A percentile compares a stretch with the other conserved stretches of the same genome.
Conservation (phyloP, 1,140 invertebrate genomes). For the Sinella curviseta region DNA sequence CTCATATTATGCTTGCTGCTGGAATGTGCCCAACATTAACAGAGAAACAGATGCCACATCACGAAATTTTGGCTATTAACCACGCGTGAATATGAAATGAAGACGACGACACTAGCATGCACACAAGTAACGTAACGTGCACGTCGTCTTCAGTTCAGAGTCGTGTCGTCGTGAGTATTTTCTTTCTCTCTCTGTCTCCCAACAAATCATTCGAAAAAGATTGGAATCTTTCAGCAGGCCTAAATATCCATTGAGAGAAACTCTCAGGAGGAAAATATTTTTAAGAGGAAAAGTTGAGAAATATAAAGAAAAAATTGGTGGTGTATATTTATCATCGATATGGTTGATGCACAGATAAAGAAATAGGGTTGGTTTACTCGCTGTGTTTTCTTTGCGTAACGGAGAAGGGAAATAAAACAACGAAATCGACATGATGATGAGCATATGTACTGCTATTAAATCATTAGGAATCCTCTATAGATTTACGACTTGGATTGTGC, state of each 20-base stretch:
- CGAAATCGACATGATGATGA: not conserved
- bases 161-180: not conserved
- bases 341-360: not conserved
- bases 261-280: not conserved
- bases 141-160: not conserved
- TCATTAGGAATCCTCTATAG: not conserved
- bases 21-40: slow-evolving; percentile 8
- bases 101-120: no score
- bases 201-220: not conserved
- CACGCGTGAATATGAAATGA: not conserved
- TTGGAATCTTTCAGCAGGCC: slow-evolving; percentile 1
- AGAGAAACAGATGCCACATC: slow-evolving; percentile 12
- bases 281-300: not conserved
- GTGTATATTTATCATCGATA: not conserved
- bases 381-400: no score
- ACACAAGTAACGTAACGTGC: no score
- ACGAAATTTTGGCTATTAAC: not conserved
- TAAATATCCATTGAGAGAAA: not conserved
- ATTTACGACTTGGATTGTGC: not conserved
- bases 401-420: not conserved
- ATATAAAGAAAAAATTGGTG: not conserved
- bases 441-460: not conserved
- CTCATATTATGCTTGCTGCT: not conserved
- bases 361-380: no score
- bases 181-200: not conserved